These are phyloP conservation scores for Erpobdella octoculata DNA, from an alignment of 2,888 invertebrate species.

Conservation along the genomic window DNA sequence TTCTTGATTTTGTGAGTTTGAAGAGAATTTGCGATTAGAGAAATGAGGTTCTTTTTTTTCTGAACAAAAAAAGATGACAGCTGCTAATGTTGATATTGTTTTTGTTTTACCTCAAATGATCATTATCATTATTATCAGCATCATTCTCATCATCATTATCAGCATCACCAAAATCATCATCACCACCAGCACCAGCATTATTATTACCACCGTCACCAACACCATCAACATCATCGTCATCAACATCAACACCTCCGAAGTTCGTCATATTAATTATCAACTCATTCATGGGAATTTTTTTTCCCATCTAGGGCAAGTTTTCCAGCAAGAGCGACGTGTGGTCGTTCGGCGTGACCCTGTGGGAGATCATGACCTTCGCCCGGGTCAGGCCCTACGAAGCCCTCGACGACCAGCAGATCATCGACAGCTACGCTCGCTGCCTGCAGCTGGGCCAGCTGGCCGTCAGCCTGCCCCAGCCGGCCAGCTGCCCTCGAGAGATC, in stretches of 20 bases:
- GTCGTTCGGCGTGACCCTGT: constrained; percentile 78
- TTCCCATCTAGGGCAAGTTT: constrained; percentile 65
- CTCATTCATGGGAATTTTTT: too few species aligned
- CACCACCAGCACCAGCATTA: too few species aligned
- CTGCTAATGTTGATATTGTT: not conserved
- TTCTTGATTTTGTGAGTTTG: too few species aligned
- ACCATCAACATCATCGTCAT: too few species aligned
- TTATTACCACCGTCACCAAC: too few species aligned
- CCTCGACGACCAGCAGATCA: constrained; percentile 68
- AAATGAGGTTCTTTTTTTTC: not conserved
- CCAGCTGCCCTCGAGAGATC: constrained; percentile 74
- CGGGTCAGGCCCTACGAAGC: constrained; percentile 70
- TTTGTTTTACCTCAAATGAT: too few species aligned
- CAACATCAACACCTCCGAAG: too few species aligned
- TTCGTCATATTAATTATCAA: too few species aligned
- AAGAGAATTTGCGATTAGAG: too few species aligned
- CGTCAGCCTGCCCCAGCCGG: constrained; percentile 61
- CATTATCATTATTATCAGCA: too few species aligned
- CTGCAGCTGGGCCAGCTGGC: constrained; percentile 55
- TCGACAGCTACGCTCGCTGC: constrained; percentile 70
- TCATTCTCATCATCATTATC: too few species aligned
- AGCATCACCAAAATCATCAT: too few species aligned
- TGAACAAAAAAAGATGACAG: not conserved
- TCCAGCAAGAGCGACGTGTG: constrained; percentile 80
- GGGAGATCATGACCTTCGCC: constrained; percentile 75